phyloP scores from a whole-genome alignment of 64 coral and sea anemone species.

The Stylophora pistillata region DNA sequence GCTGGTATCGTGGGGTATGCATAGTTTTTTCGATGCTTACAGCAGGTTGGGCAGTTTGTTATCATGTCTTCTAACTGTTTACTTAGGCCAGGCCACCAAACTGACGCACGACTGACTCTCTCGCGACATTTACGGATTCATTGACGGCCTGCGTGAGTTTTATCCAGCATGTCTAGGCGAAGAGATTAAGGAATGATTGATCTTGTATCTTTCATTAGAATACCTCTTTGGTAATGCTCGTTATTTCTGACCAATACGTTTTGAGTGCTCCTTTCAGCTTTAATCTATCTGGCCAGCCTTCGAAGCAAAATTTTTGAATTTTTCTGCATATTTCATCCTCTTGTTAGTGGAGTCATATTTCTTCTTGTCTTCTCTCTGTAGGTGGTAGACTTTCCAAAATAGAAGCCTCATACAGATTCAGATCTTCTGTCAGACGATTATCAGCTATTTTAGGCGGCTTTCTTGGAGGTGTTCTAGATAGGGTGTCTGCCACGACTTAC shows the following conservation, averaged over 20 bases:
- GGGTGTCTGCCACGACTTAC: constrained; percentile 6
- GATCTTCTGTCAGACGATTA: not conserved
- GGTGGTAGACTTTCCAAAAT: not conserved
- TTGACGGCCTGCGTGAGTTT: constrained; percentile 23
- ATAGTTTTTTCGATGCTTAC: not conserved
- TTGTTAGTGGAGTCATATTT: constrained; percentile 38
- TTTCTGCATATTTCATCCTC: constrained; percentile 21
- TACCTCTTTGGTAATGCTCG: constrained; percentile 1
- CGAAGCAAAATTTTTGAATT: not conserved
- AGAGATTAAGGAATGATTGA: not conserved
- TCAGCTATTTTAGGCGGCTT: constrained; percentile 1
- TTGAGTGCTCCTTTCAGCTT: not conserved
- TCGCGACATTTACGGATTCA: constrained; percentile 18
- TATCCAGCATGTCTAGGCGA: constrained; percentile 30
- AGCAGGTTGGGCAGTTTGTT: not conserved
- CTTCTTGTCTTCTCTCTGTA: constrained; percentile 32
- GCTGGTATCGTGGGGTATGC: constrained; percentile 41
- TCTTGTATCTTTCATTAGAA: constrained; percentile 45
- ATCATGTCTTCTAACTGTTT: not conserved
- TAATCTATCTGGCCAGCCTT: constrained; percentile 40
- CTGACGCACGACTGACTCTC: constrained; percentile 2
- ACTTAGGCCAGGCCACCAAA: not conserved
- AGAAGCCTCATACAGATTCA: not conserved
- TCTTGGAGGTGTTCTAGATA: constrained; percentile 15
- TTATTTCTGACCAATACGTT: constrained; percentile 28